Evolutionary conservation across 2,888 invertebrate species (phyloP).

Genomic region (Oligia fasciuncula): DNA sequence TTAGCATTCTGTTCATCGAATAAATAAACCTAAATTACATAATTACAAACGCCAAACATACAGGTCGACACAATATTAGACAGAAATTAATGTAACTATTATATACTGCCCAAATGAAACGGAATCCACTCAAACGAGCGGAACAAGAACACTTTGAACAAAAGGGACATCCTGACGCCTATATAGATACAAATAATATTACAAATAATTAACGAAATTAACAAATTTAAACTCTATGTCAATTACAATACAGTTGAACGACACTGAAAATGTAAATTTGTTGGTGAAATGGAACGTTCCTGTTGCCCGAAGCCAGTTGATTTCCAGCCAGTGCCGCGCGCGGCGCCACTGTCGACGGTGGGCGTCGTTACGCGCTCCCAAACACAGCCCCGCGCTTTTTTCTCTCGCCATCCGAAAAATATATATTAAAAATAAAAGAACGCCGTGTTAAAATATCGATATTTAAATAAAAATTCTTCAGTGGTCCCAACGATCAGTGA

Average conservation of each 20-base stretch:
- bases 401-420: slow-evolving; percentile 65
- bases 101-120: slow-evolving; percentile 74
- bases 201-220: slow-evolving; percentile 11
- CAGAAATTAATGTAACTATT: slow-evolving; percentile 76
- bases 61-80: slow-evolving; percentile 54
- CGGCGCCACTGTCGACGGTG: slow-evolving; percentile 87
- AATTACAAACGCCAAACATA: slow-evolving; percentile 42
- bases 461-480: slow-evolving; percentile 34
- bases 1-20: slow-evolving; percentile 25
- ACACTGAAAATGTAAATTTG: slow-evolving; percentile 66
- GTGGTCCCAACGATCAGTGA: slow-evolving; percentile 56
- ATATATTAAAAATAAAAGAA: slow-evolving; percentile 62
- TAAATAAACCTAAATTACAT: slow-evolving; percentile 41
- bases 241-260: slow-evolving; percentile 65
- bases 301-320: slow-evolving; percentile 77
- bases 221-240: slow-evolving; percentile 64
- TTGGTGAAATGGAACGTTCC: slow-evolving; percentile 77
- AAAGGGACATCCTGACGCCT: slow-evolving; percentile 85
- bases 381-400: slow-evolving; percentile 75
- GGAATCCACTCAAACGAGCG: slow-evolving; percentile 80
- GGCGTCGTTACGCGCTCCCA: slow-evolving; percentile 82
- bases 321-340: slow-evolving; percentile 87
- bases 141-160: slow-evolving; percentile 83
- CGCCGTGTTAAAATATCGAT: slow-evolving; percentile 39
- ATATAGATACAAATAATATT: slow-evolving; percentile 68